Conservation (phyloP, 2,797 vertebrate genomes). For the Pelodytes ibericus region DNA sequence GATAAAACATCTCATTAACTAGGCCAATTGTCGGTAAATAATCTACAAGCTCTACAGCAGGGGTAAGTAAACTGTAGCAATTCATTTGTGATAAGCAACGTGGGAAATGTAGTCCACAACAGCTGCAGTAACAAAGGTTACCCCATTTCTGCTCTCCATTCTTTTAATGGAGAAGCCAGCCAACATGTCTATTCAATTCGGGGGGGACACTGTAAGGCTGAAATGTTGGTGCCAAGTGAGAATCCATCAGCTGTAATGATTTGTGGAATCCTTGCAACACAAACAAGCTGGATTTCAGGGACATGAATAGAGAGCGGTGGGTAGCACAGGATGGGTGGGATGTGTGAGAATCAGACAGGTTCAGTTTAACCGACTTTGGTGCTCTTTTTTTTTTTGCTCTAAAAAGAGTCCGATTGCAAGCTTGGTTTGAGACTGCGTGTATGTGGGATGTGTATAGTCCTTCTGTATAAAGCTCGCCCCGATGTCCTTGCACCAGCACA, state of each 20-base stretch:
- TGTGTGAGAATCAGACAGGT: neutral
- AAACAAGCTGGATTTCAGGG: neutral
- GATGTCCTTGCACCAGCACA: constrained; percentile 79
- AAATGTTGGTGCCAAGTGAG: neutral
- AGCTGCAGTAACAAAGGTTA: no score
- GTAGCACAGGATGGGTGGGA: neutral
- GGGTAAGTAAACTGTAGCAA: neutral
- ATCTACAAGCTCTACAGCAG: neutral
- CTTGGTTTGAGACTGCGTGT: constrained; percentile 64
- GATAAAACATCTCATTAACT: no score
- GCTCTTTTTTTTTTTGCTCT: constrained; percentile 26
- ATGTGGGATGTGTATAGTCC: constrained; percentile 63
- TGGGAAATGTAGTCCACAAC: no score
- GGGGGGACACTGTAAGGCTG: neutral
- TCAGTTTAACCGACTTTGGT: neutral
- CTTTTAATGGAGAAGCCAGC: no score
- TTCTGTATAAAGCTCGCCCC: constrained; percentile 84
- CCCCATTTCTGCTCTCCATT: no score
- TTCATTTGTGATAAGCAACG: no score
- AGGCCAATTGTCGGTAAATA: neutral
- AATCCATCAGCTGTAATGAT: neutral
- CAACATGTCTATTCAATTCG: no score
- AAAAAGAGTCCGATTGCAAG: constrained; percentile 46
- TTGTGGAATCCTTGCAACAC: neutral
- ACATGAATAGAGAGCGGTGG: neutral